phyloP scores from a whole-genome alignment of 2,113 vertebrate genomes.

The Urocynchramus pylzowi region DNA sequence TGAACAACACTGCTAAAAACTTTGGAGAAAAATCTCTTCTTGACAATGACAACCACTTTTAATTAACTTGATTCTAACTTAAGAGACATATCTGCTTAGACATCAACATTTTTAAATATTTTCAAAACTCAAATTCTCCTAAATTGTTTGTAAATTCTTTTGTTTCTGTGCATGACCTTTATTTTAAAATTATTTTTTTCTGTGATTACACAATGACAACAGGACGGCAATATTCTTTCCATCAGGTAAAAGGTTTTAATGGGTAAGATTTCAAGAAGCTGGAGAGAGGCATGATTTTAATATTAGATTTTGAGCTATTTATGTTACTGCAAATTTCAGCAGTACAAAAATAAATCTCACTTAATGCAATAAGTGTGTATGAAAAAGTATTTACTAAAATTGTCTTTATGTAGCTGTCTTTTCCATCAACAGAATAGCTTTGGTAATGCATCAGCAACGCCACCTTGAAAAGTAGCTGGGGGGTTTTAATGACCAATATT shows the following conservation, averaged over 20 bases:
- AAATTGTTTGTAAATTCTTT: background rate
- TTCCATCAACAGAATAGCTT: conserved; percentile 10
- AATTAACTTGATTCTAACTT: background rate
- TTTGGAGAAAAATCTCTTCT: background rate
- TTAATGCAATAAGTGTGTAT: background rate
- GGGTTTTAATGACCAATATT: background rate
- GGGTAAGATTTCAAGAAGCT: conserved; percentile 13
- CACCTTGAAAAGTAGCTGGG: background rate
- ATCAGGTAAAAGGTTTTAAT: conserved; percentile 34
- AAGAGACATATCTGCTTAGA: background rate
- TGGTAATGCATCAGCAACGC: background rate
- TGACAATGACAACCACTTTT: background rate
- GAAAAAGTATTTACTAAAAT: conserved; percentile 41
- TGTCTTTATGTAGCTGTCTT: background rate
- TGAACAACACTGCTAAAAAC: background rate
- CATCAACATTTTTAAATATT: background rate
- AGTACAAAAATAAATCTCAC: conserved; percentile 30
- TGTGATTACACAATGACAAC: background rate
- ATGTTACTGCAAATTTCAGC: background rate
- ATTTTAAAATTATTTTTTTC: background rate
- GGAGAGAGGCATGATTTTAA: background rate
- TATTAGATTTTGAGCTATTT: background rate
- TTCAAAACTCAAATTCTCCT: background rate
- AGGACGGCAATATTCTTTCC: background rate
- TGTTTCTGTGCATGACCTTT: background rate